Percentiles rank a stretch among this genome's conserved stretches.
These are phyloP conservation scores for Oreonectes daqikongensis DNA, from an alignment of 2,797 vertebrate genomes.

Conservation along the genomic window DNA sequence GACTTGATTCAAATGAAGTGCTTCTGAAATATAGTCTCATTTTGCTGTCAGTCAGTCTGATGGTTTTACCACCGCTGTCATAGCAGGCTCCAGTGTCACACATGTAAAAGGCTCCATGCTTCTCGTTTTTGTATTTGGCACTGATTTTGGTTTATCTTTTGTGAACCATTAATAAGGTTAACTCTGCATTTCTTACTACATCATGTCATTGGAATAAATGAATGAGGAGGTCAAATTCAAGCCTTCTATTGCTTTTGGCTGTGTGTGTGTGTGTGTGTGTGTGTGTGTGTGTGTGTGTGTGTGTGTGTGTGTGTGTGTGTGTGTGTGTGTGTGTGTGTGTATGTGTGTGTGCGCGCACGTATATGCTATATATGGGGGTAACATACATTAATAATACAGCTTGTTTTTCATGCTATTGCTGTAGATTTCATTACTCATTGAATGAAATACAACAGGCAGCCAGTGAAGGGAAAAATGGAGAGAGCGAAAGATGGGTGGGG, in stretches of 20 bases:
- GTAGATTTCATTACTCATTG: slow-evolving; percentile 17
- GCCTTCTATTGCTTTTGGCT: neutral
- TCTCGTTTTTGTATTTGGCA: slow-evolving; percentile 5
- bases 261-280: slow-evolving; percentile 20
- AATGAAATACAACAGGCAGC: slow-evolving; percentile 22
- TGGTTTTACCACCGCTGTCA: slow-evolving; percentile 38
- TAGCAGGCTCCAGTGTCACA: slow-evolving; percentile 23
- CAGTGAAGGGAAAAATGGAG: slow-evolving; percentile 8
- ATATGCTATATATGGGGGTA: neutral
- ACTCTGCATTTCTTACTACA: slow-evolving; percentile 4
- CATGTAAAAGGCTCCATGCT: slow-evolving; percentile 5
- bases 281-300: no score
- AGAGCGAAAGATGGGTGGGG: neutral
- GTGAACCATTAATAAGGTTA: slow-evolving; percentile 10
- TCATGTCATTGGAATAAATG: neutral
- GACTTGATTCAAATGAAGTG: slow-evolving; percentile 33
- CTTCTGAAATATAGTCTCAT: slow-evolving; percentile 41
- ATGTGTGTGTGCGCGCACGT: no score
- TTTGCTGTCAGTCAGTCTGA: slow-evolving; percentile 34
- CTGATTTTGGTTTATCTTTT: slow-evolving; percentile 7
- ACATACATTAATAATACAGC: slow-evolving; percentile 5
- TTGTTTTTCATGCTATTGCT: neutral
- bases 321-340: no score
- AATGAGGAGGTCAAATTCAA: neutral
- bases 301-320: no score